phyloP scores from a whole-genome alignment of 92 coral and sea anemone genomes.

The Epizoanthus stellaris region DNA sequence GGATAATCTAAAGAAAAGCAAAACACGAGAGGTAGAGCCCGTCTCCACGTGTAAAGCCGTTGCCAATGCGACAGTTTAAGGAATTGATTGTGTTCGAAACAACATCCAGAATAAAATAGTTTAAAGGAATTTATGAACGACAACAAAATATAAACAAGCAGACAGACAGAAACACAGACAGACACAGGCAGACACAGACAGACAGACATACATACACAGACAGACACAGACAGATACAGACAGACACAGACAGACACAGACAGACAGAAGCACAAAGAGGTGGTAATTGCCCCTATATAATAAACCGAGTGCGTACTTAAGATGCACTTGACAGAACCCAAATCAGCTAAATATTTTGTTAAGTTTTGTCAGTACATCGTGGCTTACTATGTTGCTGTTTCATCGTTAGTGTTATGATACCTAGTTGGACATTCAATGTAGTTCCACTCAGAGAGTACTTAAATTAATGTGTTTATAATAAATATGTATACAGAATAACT shows the following conservation, averaged over 20 bases:
- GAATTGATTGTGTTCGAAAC: not conserved
- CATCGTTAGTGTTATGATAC: no score
- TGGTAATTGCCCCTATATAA: no score
- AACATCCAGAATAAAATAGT: not conserved
- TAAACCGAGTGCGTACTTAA: no score
- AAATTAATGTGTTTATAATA: no score
- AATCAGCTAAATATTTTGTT: no score
- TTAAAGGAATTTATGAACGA: not conserved
- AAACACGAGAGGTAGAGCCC: conserved; percentile 42
- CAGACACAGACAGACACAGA: not conserved
- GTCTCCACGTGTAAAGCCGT: no score
- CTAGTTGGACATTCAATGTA: no score
- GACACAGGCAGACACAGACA: not conserved
- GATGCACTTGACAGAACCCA: no score
- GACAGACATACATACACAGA: not conserved
- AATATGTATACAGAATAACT: no score
- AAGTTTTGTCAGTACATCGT: no score
- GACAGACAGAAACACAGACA: not conserved
- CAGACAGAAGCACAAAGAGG: not conserved
- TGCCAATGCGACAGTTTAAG: not conserved
- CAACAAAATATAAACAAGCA: not conserved
- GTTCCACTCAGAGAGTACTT: no score
- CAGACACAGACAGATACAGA: not conserved
- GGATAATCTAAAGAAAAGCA: conserved; percentile 84
- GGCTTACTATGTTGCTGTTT: no score